Evolutionary conservation across 2,113 vertebrate genomes (phyloP), one percentile per base, ranked within the genome.

Genomic region (Gulo gulo): DNA sequence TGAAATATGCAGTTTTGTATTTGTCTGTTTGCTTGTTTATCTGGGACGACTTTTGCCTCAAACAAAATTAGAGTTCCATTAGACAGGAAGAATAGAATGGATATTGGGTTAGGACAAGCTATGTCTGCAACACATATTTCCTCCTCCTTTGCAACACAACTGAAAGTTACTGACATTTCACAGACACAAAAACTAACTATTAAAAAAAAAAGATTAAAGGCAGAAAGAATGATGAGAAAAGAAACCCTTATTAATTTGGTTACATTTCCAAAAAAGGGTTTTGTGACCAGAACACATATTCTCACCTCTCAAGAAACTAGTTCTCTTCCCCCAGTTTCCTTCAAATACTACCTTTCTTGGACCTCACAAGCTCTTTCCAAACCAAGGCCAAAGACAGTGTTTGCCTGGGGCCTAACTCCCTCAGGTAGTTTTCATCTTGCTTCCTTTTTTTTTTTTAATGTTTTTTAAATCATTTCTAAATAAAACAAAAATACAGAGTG

Each of bases 231-330:
- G 23, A 50, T 14, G 36, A 80, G 23, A 88, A 89, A 50, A 82
- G 13, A 59, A 96, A 88, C 52, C 6, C 6, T 96, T 88, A 79
- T 36, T 65, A 71, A 87, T 61, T 63, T 76, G 31, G 26, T 89
- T 63, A 89, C 57, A 82, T 87, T 95, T 97, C 13, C 10, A 89
- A 92, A 94, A n/a, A 47, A 76, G 3, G 11, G 2, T 4, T 93
- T 90, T 90, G 7, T 86, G 34, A 8, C 8, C 78, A 92, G 93
- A 96, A 93, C 47, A 82, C n/a, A 91, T 87, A 87, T 63, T 31
- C 21, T 88, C 18, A 88, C 26, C 15, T 52, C 34, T 42, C n/a
- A 73, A n/a, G 14, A 89, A 47, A 86, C 23, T 34, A 76, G 5
- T 29, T 76, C 7, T 73, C 78, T 96, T 45, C 5, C 61, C 47